A percentile compares a stretch with the other conserved stretches of the same genome.
Evolutionary conservation across 2,797 vertebrate species (phyloP).

Genomic region (Chaunax sp.): DNA sequence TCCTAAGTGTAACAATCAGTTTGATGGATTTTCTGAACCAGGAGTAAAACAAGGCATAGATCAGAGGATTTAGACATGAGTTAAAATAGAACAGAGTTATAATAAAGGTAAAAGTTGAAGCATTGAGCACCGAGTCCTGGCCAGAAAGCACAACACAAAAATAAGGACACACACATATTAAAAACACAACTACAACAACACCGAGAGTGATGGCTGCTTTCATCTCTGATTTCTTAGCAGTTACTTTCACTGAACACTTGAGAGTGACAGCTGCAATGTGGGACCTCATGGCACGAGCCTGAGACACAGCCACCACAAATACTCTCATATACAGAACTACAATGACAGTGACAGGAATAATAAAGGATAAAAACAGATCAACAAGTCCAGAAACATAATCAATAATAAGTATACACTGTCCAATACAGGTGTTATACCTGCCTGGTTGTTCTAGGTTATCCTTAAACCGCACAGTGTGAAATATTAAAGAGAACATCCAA

Average conservation of each 20-base stretch:
- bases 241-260: neutral
- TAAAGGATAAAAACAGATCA: neutral
- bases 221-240: neutral
- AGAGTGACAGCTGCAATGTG: neutral
- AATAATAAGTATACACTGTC: neutral
- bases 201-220: neutral
- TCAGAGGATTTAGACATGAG: neutral
- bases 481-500: constrained; percentile 42
- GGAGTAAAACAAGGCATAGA: neutral
- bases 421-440: neutral
- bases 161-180: constrained; percentile 1
- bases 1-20: constrained; percentile 4
- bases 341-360: neutral
- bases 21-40: constrained; percentile 5
- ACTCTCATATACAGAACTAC: constrained; percentile 15
- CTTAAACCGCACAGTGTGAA: neutral
- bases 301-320: neutral
- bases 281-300: constrained; percentile 16
- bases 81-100: neutral
- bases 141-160: neutral
- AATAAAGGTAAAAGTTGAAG: neutral
- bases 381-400: neutral
- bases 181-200: constrained; percentile 3
- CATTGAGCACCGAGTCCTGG: neutral
- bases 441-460: neutral